A percentile compares a stretch with the other conserved stretches of the same genome.
Evolutionary conservation across 2,113 vertebrate genomes (phyloP).

Genomic region (Nesogale talazaci): DNA sequence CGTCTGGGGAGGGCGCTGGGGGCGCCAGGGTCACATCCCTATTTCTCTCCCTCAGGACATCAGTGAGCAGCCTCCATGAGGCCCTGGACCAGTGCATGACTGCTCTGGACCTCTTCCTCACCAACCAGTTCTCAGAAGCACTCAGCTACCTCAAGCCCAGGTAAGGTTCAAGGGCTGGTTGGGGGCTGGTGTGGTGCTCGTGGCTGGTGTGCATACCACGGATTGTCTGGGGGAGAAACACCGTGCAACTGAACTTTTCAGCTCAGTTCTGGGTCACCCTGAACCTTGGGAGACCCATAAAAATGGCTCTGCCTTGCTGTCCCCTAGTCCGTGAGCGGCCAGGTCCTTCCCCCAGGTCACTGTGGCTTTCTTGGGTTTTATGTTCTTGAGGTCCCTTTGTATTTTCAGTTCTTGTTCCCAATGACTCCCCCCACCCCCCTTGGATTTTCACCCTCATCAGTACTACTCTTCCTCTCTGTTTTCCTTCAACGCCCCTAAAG

Average conservation of each 20-base stretch:
- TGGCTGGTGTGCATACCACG: neutral
- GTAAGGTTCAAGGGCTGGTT: slow-evolving; percentile 82
- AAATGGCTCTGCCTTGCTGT: neutral
- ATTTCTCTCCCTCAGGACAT: slow-evolving; percentile 58
- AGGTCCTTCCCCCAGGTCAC: neutral
- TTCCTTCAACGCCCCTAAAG: neutral
- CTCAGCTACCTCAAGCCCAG: slow-evolving; percentile 91
- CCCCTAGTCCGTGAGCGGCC: neutral
- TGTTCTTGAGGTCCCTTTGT: neutral
- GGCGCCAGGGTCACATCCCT: neutral
- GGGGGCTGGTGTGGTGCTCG: neutral
- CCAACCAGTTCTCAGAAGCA: slow-evolving; percentile 95
- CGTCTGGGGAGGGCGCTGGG: neutral
- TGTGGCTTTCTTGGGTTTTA: slow-evolving; percentile 22
- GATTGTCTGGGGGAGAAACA: neutral
- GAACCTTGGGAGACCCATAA: neutral
- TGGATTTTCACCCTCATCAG: neutral
- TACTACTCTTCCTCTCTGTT: neutral
- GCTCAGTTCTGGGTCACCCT: neutral
- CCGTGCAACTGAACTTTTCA: neutral
- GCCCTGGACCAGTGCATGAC: slow-evolving; percentile 95
- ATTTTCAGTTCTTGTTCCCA: neutral
- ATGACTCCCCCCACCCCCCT: neutral
- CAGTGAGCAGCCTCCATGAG: slow-evolving; percentile 88
- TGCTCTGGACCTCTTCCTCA: slow-evolving; percentile 96